Base-by-base conservation (phyloP, 2,888 invertebrate genomes). In the Orthosia incerta region DNA sequence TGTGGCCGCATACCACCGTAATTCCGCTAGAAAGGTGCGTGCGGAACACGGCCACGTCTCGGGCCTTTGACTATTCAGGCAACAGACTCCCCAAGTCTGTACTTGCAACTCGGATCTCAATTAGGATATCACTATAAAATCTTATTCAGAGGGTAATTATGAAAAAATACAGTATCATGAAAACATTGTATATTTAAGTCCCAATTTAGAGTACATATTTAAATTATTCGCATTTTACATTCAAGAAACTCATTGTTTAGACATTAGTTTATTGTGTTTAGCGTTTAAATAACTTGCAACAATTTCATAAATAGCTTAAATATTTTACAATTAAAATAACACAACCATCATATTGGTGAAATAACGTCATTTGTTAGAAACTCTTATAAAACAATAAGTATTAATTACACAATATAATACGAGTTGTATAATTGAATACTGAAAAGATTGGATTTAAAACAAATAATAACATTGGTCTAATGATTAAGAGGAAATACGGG, bases 171-270 rank as follows among this genome's bases (percentile, higher is more conserved):
- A 50, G 15, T 26, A 65, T 88, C 85, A 87, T 92, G 89, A 93
- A 94, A 94, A 94, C 92, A 88, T 93, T 94, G 94, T 94, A 94
- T 94, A 94, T 91, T 94, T 90, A 89, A 85, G 79, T 86, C 70
- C 82, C 80, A 80, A 80, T 82, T 83, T 77, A 77, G 81, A 82
- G 72, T 83, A 86, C 80, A 85, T 69, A 26, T 82, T 80, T 77
- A 64, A 79, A 80, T 83, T 71, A 80, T 83, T 74, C 65, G 70
- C 74, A 72, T 76, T 77, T 77, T 80, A 83, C 66, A 84, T 76
- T 75, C 31, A 68, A 66, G 57, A 85, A 86, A 85, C 65, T 79
- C 68, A 85, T 76, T 85, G 4, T 76, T 83, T 74, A 74, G 71
- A 82, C 69, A 78, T 71, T 81, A 63, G 74, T 78, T 80, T 74